A percentile compares a stretch with the other conserved stretches of the same genome.
phyloP scores from a whole-genome alignment of 2,113 vertebrate species.

The Perccottus glenii region DNA sequence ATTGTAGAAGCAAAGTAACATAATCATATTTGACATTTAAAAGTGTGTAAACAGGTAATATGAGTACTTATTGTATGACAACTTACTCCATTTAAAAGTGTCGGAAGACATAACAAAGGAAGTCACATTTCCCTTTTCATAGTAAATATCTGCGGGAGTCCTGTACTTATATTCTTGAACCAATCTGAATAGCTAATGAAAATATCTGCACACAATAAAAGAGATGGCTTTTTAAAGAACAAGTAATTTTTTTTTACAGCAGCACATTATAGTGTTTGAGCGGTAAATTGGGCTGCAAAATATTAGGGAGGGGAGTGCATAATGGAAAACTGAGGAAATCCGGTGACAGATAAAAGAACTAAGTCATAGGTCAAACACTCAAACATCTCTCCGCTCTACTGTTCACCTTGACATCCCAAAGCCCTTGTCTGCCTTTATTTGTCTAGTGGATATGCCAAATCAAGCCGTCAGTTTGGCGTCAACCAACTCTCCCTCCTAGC shows the following conservation, averaged over 20 bases:
- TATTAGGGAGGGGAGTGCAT: conserved; percentile 4
- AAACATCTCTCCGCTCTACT: conserved; percentile 27
- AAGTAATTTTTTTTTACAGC: background rate
- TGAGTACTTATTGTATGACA: conserved; percentile 6
- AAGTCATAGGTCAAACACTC: conserved; percentile 44
- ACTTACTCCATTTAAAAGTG: conserved; percentile 1
- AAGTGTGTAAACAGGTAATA: background rate
- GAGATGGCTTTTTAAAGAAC: background rate
- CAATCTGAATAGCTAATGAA: conserved; percentile 1
- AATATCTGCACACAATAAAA: background rate
- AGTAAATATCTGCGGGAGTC: background rate
- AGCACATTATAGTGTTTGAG: background rate
- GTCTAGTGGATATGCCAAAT: conserved; percentile 34
- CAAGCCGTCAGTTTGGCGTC: conserved; percentile 51
- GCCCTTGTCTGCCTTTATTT: conserved; percentile 51
- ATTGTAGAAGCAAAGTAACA: conserved; percentile 43
- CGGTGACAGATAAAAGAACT: conserved; percentile 40
- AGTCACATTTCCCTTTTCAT: background rate
- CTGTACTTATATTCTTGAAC: background rate
- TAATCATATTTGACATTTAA: conserved; percentile 23
- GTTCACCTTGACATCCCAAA: conserved; percentile 41
- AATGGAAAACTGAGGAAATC: conserved; percentile 27
- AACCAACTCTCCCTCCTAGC: conserved; percentile 11
- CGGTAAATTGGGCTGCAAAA: conserved; percentile 8
- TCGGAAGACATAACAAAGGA: conserved; percentile 17